Evolutionary conservation across 2,797 vertebrate species (phyloP), one percentile per base, ranked within the genome.

Genomic region (Thunnus albacares): DNA sequence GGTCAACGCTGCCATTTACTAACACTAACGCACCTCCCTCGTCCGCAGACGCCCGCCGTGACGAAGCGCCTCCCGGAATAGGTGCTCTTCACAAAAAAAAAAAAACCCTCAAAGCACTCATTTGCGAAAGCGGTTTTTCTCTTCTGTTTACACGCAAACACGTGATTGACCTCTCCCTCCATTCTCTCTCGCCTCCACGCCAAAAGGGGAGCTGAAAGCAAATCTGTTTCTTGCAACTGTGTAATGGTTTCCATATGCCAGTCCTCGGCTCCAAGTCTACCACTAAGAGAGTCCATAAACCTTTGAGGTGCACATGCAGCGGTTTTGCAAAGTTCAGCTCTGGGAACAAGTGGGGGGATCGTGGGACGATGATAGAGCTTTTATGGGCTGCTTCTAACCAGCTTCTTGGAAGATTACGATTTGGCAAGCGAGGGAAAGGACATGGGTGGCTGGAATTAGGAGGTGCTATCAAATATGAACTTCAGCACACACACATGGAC

Each of bases 151-250:
- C 61, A 60, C 1, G 7, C 62, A 73, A 61, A 73, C 51, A 58
- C 24, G 33, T 38, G 57, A 28, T 52, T 82, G 82, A 89, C 81
- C 83, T 87, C 80, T 83, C 28, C 7, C 45, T 80, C 35, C n/a
- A 6, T 41, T 75, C 77, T 45, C 56, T 69, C 65, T 82, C 45
- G 33, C 76, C 77, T 82, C 80, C 71, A 28, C 71, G 77, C 72
- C 66, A 79, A 55, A 84, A 33, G 38, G 11, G 35, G 74, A 84
- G 79, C 77, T 83, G 84, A 89, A 90, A 90, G 84, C 69, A 88
- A 91, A 90, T 89, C 84, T 86, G 83, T 89, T 88, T 90, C 83
- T 90, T 88, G 84, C 91, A 86, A 84, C 85, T 89, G 77, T 88
- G 87, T 88, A 88, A 92, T 84, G 28, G 65, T 52, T 83, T 87